These are phyloP conservation scores for human (Homo sapiens) DNA, from an alignment of 2,113 vertebrate genomes.

Conservation along the genomic window DNA sequence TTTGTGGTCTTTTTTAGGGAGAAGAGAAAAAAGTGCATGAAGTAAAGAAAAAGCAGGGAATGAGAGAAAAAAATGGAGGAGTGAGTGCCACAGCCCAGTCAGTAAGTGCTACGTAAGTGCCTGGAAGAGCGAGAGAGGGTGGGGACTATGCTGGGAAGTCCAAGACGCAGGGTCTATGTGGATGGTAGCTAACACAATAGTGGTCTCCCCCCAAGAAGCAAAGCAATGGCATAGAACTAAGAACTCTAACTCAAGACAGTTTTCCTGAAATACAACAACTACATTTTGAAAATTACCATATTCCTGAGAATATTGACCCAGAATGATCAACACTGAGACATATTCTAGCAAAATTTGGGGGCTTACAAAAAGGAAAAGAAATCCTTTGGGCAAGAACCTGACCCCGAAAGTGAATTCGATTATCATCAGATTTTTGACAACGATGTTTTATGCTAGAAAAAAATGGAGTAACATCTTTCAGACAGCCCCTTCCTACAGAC, in stretches of 20 bases:
- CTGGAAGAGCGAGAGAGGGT: no score
- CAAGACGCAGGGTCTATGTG: background rate
- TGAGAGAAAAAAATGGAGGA: background rate
- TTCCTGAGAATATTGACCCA: background rate
- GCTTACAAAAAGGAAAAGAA: background rate
- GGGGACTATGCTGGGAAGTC: fast-evolving
- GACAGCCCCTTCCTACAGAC: background rate
- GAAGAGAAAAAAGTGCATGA: background rate
- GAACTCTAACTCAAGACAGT: background rate
- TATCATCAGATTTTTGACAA: background rate
- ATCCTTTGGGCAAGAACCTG: background rate
- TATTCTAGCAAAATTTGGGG: background rate
- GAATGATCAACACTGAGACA: background rate
- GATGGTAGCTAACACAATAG: fast-evolving
- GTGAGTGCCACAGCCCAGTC: background rate
- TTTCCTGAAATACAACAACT: background rate
- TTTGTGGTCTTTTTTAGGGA: background rate
- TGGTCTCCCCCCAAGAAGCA: background rate
- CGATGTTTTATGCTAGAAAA: background rate
- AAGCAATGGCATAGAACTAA: background rate
- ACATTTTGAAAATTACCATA: background rate
- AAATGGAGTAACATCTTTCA: background rate
- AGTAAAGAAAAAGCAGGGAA: background rate
- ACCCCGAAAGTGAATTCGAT: background rate
- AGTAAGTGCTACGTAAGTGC: fast-evolving